A percentile compares a stretch with the other conserved stretches of the same genome.
Conservation (phyloP, 2,797 vertebrate species). For the Brachyrhaphis roseni region DNA sequence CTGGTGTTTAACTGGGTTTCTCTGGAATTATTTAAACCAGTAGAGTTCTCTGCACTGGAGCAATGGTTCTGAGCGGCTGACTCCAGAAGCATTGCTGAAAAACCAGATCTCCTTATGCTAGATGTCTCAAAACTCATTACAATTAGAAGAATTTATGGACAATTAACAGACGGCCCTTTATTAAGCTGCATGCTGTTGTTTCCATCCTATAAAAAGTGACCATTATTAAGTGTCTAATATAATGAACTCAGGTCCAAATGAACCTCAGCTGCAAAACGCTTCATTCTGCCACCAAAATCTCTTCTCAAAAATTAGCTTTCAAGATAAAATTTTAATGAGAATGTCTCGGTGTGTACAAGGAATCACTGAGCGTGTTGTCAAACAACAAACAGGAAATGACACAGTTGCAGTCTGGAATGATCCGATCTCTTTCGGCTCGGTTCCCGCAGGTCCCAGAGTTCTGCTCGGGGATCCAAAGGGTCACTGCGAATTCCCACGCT, state of each 20-base stretch:
- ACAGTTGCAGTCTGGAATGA: constrained; percentile 23
- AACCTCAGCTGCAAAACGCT: not conserved
- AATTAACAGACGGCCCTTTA: not conserved
- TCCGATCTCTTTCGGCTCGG: constrained; percentile 20
- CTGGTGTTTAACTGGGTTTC: not conserved
- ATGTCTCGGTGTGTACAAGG: not conserved
- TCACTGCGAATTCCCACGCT: constrained; percentile 5
- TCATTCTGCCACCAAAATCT: not conserved
- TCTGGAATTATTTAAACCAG: not conserved
- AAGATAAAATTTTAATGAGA: not conserved
- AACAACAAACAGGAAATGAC: constrained; percentile 33
- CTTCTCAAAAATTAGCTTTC: not conserved
- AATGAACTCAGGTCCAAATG: not conserved
- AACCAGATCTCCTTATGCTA: not conserved
- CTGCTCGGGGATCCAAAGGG: constrained; percentile 28
- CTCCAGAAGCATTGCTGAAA: no score
- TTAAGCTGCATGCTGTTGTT: not conserved
- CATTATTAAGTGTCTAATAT: not conserved
- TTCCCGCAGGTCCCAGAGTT: constrained; percentile 21
- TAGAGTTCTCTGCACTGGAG: not conserved
- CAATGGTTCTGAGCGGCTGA: no score
- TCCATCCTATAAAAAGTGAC: not conserved
- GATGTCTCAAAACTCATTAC: not conserved
- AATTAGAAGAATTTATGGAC: not conserved
- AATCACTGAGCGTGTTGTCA: constrained; percentile 5